phyloP scores from a whole-genome alignment of 2,113 vertebrate genomes.

The Pogonocichla stellata region DNA sequence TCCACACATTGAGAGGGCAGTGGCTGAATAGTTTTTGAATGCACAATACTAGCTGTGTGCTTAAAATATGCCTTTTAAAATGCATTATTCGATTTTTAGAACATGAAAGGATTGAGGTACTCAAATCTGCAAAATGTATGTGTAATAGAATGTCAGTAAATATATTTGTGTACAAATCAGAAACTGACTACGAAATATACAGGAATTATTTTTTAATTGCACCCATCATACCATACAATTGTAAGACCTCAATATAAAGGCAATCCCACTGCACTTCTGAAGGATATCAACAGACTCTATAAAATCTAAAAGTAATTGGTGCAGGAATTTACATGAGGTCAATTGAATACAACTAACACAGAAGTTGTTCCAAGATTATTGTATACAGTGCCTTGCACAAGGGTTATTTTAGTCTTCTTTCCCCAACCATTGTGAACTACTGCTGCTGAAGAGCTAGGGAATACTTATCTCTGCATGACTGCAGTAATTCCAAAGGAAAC shows the following conservation, averaged over 20 bases:
- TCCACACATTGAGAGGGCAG: neutral
- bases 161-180: neutral
- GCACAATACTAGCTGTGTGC: neutral
- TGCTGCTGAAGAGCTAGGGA: neutral
- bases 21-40: neutral
- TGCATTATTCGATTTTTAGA: neutral
- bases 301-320: neutral
- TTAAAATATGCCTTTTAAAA: neutral
- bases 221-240: neutral
- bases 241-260: neutral
- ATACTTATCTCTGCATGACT: neutral
- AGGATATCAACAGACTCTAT: neutral
- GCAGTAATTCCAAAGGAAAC: neutral
- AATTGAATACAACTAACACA: neutral
- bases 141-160: neutral
- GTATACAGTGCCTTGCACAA: neutral
- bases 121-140: neutral
- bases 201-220: neutral
- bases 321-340: neutral
- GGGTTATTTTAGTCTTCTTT: neutral
- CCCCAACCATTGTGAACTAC: neutral
- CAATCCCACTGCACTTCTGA: neutral
- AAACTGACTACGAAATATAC: neutral
- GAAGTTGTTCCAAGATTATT: neutral
- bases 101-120: neutral